Evolutionary conservation across 2,888 invertebrate species (phyloP).

Genomic region (Carpatolechia fugitivella): DNA sequence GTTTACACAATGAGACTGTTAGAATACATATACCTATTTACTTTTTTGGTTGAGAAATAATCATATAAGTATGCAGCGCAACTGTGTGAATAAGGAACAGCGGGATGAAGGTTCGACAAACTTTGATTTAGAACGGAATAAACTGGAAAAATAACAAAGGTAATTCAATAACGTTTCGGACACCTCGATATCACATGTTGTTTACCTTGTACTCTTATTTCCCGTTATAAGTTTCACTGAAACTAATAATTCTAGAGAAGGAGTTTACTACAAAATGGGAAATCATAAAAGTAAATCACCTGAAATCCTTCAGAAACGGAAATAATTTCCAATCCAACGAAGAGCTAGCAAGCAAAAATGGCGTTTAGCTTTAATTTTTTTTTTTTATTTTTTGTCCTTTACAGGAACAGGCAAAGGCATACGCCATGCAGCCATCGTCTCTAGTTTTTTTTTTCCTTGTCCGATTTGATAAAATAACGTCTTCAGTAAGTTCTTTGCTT

Average conservation of each 20-base stretch:
- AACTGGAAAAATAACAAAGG: slow-evolving; percentile 18
- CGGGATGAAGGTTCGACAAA: no score
- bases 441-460: no score
- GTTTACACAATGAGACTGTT: slow-evolving; percentile 40
- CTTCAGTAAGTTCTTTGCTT: no score
- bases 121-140: neutral
- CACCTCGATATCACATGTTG: slow-evolving; percentile 37
- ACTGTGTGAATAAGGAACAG: neutral
- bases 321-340: slow-evolving; percentile 32
- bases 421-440: no score
- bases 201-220: slow-evolving; percentile 44
- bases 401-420: no score
- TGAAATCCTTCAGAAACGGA: slow-evolving; percentile 14
- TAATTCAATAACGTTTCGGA: slow-evolving; percentile 31
- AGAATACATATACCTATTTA: no score
- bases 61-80: no score
- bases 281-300: neutral
- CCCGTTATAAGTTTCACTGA: neutral
- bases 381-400: no score
- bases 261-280: neutral
- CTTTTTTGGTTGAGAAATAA: no score
- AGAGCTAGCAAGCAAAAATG: slow-evolving; percentile 40
- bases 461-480: no score
- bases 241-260: no score
- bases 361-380: no score